Percentiles rank a stretch among this genome's conserved stretches.
Conservation (phyloP, 2,113 vertebrate species). For the Melanostigma gelatinosum region DNA sequence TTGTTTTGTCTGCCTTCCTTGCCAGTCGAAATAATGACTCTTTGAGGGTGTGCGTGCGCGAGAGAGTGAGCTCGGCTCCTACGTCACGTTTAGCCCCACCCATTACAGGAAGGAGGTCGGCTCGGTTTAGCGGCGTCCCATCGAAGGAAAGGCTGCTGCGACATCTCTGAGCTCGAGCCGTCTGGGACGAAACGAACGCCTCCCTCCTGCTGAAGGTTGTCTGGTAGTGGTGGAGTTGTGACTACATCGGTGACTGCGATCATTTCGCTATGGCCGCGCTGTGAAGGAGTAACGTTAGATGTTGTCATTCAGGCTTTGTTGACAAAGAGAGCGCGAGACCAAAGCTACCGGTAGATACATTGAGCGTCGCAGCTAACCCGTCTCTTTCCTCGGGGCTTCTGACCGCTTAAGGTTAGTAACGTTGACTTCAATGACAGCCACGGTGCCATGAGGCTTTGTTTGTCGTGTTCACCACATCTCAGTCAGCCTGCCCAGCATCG, state of each 20-base stretch:
- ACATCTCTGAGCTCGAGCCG: not conserved
- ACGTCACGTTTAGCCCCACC: conserved; percentile 57
- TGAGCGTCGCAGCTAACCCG: not conserved
- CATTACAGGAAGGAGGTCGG: conserved; percentile 50
- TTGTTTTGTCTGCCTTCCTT: not conserved
- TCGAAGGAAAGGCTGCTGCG: not conserved
- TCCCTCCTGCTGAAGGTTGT: not conserved
- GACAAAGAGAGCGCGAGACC: not conserved
- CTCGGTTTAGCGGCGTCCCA: not conserved
- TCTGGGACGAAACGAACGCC: not conserved
- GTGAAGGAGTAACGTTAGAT: conserved; percentile 8
- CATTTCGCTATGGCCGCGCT: not conserved
- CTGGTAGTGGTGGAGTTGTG: not conserved
- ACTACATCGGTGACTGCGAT: not conserved
- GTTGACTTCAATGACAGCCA: not conserved
- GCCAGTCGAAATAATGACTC: not conserved
- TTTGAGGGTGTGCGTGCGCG: not conserved
- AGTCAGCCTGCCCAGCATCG: conserved; percentile 22
- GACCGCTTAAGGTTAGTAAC: conserved; percentile 55
- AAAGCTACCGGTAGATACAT: conserved; percentile 27
- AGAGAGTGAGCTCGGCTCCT: conserved; percentile 20
- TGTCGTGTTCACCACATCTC: not conserved
- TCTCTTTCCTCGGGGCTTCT: not conserved
- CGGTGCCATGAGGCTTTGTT: conserved; percentile 4
- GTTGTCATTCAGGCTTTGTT: conserved; percentile 16